A percentile compares a stretch with the other conserved stretches of the same genome.
phyloP scores from a whole-genome alignment of 2,113 vertebrate genomes.

The Scalopus aquaticus region DNA sequence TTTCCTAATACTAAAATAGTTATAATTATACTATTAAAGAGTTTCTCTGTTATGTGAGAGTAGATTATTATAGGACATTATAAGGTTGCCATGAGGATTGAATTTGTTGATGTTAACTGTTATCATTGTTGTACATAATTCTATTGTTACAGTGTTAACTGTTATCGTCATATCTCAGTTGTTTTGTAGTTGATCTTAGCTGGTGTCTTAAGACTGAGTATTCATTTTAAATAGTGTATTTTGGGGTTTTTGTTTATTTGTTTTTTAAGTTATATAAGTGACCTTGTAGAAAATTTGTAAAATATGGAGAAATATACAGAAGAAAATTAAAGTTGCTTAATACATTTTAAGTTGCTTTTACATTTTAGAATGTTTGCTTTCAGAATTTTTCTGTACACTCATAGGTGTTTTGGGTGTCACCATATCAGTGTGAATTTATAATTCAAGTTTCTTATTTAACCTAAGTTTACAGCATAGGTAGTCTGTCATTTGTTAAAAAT shows the following conservation, averaged over 20 bases:
- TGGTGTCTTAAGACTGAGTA: background rate
- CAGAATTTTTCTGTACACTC: background rate
- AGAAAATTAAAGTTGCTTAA: background rate
- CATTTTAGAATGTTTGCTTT: slow-evolving; percentile 36
- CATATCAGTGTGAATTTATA: background rate
- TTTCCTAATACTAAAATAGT: slow-evolving; percentile 35
- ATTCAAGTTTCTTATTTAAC: background rate
- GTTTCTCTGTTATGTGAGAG: background rate
- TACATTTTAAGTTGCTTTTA: slow-evolving; percentile 8
- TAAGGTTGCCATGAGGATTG: background rate
- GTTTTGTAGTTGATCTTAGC: slow-evolving; percentile 14
- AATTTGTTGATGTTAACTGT: background rate
- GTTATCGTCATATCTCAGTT: background rate
- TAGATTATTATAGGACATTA: background rate
- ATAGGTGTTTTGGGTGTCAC: background rate
- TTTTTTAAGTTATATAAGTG: background rate
- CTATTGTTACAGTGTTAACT: background rate
- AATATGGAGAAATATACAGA: background rate
- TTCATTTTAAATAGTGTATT: background rate
- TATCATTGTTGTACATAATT: background rate
- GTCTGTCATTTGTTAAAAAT: slow-evolving; percentile 25
- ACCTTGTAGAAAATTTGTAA: background rate
- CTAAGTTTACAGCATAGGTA: background rate
- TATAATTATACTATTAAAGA: slow-evolving; percentile 31
- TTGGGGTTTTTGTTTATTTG: background rate